Base-by-base conservation (phyloP, 1,140 invertebrate species). In the Mya arenaria region DNA sequence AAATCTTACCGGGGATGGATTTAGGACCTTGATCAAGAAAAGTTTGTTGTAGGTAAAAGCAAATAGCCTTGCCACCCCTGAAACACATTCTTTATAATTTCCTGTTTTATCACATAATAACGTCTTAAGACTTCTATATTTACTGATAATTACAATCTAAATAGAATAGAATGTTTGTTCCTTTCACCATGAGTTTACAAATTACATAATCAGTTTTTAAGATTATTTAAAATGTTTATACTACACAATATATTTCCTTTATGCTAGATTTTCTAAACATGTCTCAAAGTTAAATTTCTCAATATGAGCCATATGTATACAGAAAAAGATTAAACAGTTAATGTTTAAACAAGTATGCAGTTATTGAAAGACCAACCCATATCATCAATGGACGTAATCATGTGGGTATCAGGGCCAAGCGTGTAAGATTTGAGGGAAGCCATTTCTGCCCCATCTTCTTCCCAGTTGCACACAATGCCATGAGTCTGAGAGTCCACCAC, bases 381-480 rank as follows among this genome's bases (percentile, higher is more conserved):
- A 62, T 91, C 89, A 89, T 92, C 91, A 39, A 91, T 73, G 10
- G 88, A 86, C 17, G 85, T 68, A 19, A 92, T 39, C 8, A 92
- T 60, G 84, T 89, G 85, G 4, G 68, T 83, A 30, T 88, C 82
- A n/a, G 72, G 79, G 30, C 58, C 84, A 44, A 90, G 84, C 0
- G 85, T 65, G 44, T 85, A 86, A 17, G 85, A 65, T 37, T 86
- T 87, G 0, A 92, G 85, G 30, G 80, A 81, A 32, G 79, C 72
- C 36, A 92, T 88, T 58, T 91, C 90, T 10, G 87, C 84, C 34
- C 84, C 73, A 8, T 90, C 87, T 55, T 91, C 89, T 75, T 92
- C 90, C 89, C 89, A 91, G 23, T 25, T 32, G 4, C 80, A 41
- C 1, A 90, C 23, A n/a, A 74, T 80, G 32, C 87, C 60, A 15